Conservation (phyloP, 2,888 invertebrate genomes). For the Catocala fraxini region DNA sequence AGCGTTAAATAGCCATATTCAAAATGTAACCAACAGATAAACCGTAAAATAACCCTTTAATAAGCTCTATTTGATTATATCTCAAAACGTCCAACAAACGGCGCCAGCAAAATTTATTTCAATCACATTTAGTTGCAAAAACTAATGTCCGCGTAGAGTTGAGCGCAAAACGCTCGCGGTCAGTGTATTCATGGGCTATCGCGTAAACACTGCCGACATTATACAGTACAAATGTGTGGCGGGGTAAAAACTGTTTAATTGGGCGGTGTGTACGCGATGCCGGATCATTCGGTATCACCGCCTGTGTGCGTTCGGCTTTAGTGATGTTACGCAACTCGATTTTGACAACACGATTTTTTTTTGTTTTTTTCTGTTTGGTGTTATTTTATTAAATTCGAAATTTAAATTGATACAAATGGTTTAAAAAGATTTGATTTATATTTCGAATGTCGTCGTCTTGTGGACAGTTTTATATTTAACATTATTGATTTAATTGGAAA, state of each 20-base stretch:
- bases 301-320: constrained; percentile 64
- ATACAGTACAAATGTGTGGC: constrained; percentile 76
- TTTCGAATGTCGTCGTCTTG: too few relatives aligned
- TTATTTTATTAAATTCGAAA: not conserved
- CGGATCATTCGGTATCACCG: constrained; percentile 80
- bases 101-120: constrained; percentile 31
- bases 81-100: constrained; percentile 9
- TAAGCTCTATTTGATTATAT: constrained; percentile 2
- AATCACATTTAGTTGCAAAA: constrained; percentile 52
- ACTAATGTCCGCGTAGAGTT: constrained; percentile 24
- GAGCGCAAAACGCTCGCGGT: constrained; percentile 22
- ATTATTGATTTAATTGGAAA: too few relatives aligned
- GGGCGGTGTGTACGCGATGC: constrained; percentile 66
- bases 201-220: constrained; percentile 63
- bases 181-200: constrained; percentile 48
- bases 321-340: constrained; percentile 59
- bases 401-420: too few relatives aligned
- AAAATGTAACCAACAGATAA: too few relatives aligned
- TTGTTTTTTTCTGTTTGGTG: not conserved
- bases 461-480: too few relatives aligned
- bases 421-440: too few relatives aligned
- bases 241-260: constrained; percentile 85
- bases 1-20: too few relatives aligned
- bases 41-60: not conserved
- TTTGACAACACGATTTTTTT: constrained; percentile 24